Percentiles rank a stretch among this genome's conserved stretches.
These are phyloP conservation scores for Lycocerus yunnanus DNA, from an alignment of 2,888 invertebrate genomes.

Conservation along the genomic window DNA sequence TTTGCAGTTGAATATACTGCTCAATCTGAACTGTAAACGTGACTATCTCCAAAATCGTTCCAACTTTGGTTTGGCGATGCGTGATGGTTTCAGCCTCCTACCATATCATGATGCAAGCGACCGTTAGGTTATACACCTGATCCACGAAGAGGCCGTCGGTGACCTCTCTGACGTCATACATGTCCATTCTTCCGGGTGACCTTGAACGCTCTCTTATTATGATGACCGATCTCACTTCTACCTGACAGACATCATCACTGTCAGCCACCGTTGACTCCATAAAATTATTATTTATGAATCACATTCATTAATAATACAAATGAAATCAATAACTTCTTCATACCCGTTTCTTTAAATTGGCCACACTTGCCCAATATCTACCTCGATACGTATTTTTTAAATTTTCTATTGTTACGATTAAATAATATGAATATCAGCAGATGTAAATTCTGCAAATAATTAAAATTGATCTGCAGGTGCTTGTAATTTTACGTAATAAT, in stretches of 20 bases:
- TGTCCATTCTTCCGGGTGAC: conserved; percentile 51
- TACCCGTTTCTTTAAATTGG: background rate
- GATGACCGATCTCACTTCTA: conserved; percentile 36
- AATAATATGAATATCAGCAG: background rate
- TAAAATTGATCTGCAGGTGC: background rate
- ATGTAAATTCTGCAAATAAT: background rate
- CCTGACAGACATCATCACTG: conserved; percentile 34
- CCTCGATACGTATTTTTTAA: background rate
- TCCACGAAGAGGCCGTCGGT: conserved; percentile 40
- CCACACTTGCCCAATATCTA: background rate
- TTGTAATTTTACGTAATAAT: conserved; percentile 2
- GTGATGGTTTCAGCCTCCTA: conserved; percentile 41
- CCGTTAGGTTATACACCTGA: conserved; percentile 50
- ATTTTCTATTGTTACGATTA: background rate
- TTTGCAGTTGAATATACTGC: conserved; percentile 29
- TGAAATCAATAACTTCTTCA: background rate
- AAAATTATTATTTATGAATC: conserved; percentile 41
- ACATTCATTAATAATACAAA: background rate
- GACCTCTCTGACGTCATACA: conserved; percentile 48
- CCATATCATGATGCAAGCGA: conserved; percentile 42
- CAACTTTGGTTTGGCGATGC: conserved; percentile 25
- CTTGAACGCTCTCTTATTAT: conserved; percentile 41
- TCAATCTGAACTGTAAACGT: conserved; percentile 36
- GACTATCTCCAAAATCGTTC: conserved; percentile 33
- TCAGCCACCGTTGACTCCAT: conserved; percentile 43